phyloP scores from a whole-genome alignment of 2,113 vertebrate genomes.

The Prunella himalayana region DNA sequence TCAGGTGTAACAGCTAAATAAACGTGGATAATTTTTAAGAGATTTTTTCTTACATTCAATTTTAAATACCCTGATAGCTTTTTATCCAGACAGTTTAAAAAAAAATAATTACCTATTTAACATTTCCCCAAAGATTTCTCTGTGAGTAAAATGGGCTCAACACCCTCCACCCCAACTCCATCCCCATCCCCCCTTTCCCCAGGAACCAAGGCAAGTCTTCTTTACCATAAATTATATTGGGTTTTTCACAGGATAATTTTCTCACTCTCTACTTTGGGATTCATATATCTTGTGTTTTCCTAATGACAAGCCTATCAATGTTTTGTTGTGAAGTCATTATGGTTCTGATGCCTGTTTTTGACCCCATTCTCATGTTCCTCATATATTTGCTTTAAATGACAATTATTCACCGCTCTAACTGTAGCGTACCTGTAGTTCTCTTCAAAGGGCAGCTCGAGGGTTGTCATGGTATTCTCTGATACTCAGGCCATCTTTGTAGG shows the following conservation, averaged over 20 bases:
- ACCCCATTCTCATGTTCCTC: not conserved
- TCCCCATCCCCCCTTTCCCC: rapidly evolving
- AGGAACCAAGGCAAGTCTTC: not conserved
- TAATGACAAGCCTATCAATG: not conserved
- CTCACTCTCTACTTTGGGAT: not conserved
- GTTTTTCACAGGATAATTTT: not conserved
- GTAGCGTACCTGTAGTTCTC: not conserved
- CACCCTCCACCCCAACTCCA: not conserved
- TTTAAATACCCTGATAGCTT: not conserved
- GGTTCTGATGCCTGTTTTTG: not conserved
- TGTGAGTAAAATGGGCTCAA: not conserved
- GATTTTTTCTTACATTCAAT: not conserved
- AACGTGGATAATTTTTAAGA: not conserved
- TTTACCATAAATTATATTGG: not conserved
- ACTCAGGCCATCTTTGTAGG: not conserved
- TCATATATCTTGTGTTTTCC: not conserved
- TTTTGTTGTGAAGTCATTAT: not conserved
- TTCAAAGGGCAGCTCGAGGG: not conserved
- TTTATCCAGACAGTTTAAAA: not conserved
- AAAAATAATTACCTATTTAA: not conserved
- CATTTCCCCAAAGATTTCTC: not conserved
- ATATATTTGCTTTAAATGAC: not conserved
- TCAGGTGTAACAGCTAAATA: not conserved
- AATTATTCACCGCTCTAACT: not conserved
- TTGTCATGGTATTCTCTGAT: not conserved